Base-by-base conservation (phyloP, 2,113 vertebrate species). In the Lamprologus ornatipinnis region DNA sequence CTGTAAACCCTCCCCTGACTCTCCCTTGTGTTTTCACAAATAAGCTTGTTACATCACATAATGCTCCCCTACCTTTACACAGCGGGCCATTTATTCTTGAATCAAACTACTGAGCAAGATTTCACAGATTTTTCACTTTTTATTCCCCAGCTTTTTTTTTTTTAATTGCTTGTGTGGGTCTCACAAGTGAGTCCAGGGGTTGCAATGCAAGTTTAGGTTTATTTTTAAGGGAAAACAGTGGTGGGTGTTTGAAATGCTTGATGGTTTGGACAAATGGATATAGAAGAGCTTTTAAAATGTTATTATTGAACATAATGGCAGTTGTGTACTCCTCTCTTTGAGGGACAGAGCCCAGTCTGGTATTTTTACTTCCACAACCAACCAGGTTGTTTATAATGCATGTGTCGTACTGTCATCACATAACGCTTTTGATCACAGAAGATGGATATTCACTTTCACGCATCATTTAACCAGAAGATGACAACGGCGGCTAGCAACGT, bases 401-500 rank as follows among this genome's bases (percentile, higher is more conserved):
- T 80, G 89, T 85, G 86, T 93, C 81, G 85, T 90, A 75, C 90
- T 63, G 86, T 85, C 92, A 89, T 94, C 88, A 88, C 87, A 87
- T 83, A 89, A 93, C 87, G 70, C 85, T 88, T 94, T 91, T 92
- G 91, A 95, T 95, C 91, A 91, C 86, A 85, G 92, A 93, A 93
- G 95, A 94, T 94, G 92, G 94, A 95, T 95, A 94, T 95, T 95
- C 94, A 94, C 93, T 95, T 95, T 95, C 94, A 94, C 84, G 88
- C 93, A 93, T 94, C 93, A 93, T 95, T 95, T 94, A 93, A 94
- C 92, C 78, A 90, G 84, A 93, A 95, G 94, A 95, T 95, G 94
- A 94, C 93, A 94, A 93, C 45, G 83, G 86, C 4, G 51, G 81
- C 88, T 28, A 53, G 82, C 49, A 63, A 91, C 55, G 51, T 93